Conservation (phyloP, 2,888 invertebrate genomes). For the Ennomos quercinarius region DNA sequence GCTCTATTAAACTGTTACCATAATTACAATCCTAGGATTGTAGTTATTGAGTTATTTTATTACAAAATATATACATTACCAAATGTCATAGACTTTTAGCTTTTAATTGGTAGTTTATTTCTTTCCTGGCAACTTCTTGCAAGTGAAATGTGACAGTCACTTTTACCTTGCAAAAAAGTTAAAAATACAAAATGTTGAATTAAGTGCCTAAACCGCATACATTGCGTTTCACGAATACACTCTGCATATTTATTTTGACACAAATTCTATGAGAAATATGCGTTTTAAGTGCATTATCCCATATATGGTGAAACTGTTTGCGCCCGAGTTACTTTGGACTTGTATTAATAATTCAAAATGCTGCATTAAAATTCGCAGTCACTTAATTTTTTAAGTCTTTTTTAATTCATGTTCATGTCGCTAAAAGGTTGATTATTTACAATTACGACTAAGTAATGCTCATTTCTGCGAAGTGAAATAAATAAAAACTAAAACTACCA, state of each 20-base stretch:
- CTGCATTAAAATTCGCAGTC: conserved; percentile 39
- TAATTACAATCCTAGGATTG: too few relatives aligned
- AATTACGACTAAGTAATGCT: conserved; percentile 6
- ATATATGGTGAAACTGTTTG: conserved; percentile 41
- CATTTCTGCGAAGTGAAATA: conserved; percentile 3
- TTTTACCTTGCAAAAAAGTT: conserved; percentile 11
- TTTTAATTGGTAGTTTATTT: conserved; percentile 1
- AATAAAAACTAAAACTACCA: background rate
- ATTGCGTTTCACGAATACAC: conserved; percentile 23
- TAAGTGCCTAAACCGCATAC: conserved; percentile 14
- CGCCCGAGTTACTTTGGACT: conserved; percentile 40
- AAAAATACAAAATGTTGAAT: conserved; percentile 16
- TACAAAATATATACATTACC: too few relatives aligned
- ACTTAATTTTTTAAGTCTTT: conserved; percentile 13
- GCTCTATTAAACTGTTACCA: too few relatives aligned
- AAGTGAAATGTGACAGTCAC: conserved; percentile 13
- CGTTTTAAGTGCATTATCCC: conserved; percentile 41
- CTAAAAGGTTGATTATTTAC: conserved; percentile 23
- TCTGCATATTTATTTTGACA: conserved; percentile 38
- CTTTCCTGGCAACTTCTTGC: conserved; percentile 14
- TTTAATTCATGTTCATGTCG: conserved; percentile 11
- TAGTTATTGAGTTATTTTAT: too few relatives aligned
- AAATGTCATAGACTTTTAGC: conserved; percentile 2
- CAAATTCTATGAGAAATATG: conserved; percentile 38
- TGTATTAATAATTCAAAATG: conserved; percentile 44